Conservation (phyloP, 2,797 vertebrate species). For the Phaenicophaeus curvirostris region DNA sequence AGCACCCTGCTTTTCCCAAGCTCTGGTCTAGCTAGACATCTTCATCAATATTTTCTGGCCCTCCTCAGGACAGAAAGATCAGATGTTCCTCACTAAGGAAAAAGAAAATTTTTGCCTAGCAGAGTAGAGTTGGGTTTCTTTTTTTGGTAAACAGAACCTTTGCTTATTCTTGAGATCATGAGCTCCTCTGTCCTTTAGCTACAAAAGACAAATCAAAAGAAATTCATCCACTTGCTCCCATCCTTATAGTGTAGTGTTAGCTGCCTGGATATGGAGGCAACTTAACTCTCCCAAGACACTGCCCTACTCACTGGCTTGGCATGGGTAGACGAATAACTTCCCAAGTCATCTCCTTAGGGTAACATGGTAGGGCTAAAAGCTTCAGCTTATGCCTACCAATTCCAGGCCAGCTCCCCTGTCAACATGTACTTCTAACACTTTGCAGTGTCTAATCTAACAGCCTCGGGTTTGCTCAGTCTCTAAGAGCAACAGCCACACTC, state of each 20-base stretch:
- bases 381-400: slow-evolving; percentile 15
- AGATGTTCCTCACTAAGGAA: slow-evolving; percentile 25
- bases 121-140: slow-evolving; percentile 44
- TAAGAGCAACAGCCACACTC: slow-evolving; percentile 52
- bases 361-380: neutral
- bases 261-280: slow-evolving; percentile 44
- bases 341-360: slow-evolving; percentile 10
- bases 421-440: slow-evolving; percentile 10
- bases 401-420: slow-evolving; percentile 41
- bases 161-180: slow-evolving; percentile 41
- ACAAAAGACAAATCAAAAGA: slow-evolving; percentile 53
- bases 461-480: slow-evolving; percentile 47
- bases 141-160: slow-evolving; percentile 69
- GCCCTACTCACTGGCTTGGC: slow-evolving; percentile 1
- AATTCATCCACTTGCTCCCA: slow-evolving; percentile 59
- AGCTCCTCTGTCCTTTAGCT: slow-evolving; percentile 58
- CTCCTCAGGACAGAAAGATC: slow-evolving; percentile 42
- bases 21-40: slow-evolving; percentile 43
- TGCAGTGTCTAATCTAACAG: slow-evolving; percentile 40
- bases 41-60: slow-evolving; percentile 16
- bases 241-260: slow-evolving; percentile 31
- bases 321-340: neutral
- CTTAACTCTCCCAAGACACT: slow-evolving; percentile 15
- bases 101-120: slow-evolving; percentile 1
- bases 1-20: slow-evolving; percentile 62